Base-by-base conservation (phyloP, 2,888 invertebrate genomes). In the Venusia cambrica region DNA sequence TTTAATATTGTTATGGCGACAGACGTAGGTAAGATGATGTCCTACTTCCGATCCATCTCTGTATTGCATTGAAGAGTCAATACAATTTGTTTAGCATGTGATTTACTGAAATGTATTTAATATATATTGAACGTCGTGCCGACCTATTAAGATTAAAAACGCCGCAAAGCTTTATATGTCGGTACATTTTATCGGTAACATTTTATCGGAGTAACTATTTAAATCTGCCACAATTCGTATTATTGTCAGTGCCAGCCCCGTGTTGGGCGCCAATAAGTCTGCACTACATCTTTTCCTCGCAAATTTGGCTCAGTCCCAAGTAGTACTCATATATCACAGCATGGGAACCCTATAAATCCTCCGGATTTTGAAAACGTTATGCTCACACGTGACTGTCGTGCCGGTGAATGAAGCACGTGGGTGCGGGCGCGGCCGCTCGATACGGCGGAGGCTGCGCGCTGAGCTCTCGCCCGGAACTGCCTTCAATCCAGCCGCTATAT, bases 381-480 rank as follows among this genome's bases (percentile, higher is more conserved):
- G 44, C 48, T 43, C 51, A 57, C 69, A 68, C 68, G 67, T 67
- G 69, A 60, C 39, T 37, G 35, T 51, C 31, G 49, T 48, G 48
- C 62, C 65, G 62, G 65, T 74, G 77, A 78, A 75, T 78, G 77
- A 42, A 73, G 57, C 76, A 74, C 74, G 73, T 76, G 73, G 75
- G 38, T 41, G 51, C 67, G 74, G 77, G 73, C 66, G 75, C 70
- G 75, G 73, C 60, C 75, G 77, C 65, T 78, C 77, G 67, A 78
- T 78, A 78, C 51, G 48, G 61, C 72, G 75, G 77, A 77, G 77
- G 76, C 77, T 77, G 77, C 77, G 77, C 77, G 61, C 57, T 69
- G 69, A 62, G 71, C 60, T 57, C 55, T 37, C 48, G 60, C 64
- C 73, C 71, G 70, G 70, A 59, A 53, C 51, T 47, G 48, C 56